Evolutionary conservation across 2,888 invertebrate species (phyloP).

Genomic region (Dichetophora obliterata): DNA sequence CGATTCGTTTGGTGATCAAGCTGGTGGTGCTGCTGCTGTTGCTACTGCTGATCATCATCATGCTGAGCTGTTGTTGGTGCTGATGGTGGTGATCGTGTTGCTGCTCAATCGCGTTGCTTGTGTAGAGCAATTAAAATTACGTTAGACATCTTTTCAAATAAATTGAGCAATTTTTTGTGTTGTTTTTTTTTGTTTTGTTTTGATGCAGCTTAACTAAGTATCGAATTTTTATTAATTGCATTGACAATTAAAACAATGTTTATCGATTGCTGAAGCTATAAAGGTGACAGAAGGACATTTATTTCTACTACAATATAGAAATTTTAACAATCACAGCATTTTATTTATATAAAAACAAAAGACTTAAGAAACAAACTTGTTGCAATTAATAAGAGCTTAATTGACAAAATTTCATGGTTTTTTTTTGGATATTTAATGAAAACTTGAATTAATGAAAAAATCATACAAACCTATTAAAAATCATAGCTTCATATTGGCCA

Average conservation of each 20-base stretch:
- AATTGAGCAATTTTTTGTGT: constrained; percentile 22
- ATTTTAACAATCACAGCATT: too few species aligned
- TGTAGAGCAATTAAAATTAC: constrained; percentile 38
- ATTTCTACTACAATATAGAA: background rate
- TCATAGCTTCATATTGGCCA: too few species aligned
- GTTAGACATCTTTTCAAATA: constrained; percentile 15
- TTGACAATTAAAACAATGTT: background rate
- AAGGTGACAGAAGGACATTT: background rate
- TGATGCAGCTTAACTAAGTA: background rate
- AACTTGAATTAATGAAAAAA: too few species aligned
- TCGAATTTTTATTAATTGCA: constrained; percentile 10
- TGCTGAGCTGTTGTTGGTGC: background rate
- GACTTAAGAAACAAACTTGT: too few species aligned
- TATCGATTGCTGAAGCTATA: background rate
- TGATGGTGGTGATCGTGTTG: background rate
- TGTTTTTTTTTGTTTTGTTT: background rate
- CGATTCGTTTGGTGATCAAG: background rate
- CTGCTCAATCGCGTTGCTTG: background rate
- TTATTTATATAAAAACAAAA: too few species aligned
- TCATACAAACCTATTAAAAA: too few species aligned
- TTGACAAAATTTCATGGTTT: too few species aligned
- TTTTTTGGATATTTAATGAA: too few species aligned
- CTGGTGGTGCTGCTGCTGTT: background rate
- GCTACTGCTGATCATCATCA: background rate
- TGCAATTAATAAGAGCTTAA: too few species aligned